A percentile compares a stretch with the other conserved stretches of the same genome.
Evolutionary conservation across 2,888 invertebrate genomes (phyloP).

Genomic region (Gymnoscelis rufifasciata): DNA sequence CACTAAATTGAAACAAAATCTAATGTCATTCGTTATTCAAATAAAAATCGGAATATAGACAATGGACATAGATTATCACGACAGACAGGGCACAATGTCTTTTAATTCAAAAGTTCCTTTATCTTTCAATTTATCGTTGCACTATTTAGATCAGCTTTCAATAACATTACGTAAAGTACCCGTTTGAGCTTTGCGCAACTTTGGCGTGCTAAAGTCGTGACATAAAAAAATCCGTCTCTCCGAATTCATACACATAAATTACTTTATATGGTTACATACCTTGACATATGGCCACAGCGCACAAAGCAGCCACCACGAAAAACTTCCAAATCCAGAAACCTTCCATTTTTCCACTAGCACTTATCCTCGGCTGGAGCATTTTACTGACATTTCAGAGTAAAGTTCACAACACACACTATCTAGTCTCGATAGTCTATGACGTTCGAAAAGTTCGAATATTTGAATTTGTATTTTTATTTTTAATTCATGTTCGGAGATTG

Average conservation of each 20-base stretch:
- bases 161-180: slow-evolving; percentile 19
- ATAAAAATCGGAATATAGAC: no score
- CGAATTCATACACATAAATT: background rate
- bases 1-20: no score
- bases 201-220: slow-evolving; percentile 18
- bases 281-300: slow-evolving; percentile 62
- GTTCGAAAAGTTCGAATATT: slow-evolving; percentile 1
- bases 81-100: background rate
- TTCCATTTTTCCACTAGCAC: slow-evolving; percentile 53
- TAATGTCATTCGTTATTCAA: no score
- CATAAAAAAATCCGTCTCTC: slow-evolving; percentile 5
- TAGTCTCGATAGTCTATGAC: slow-evolving; percentile 16
- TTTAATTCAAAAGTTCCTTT: background rate
- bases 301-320: slow-evolving; percentile 42
- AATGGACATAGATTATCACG: no score
- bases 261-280: slow-evolving; percentile 46
- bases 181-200: slow-evolving; percentile 22
- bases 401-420: slow-evolving; percentile 47
- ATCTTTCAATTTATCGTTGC: slow-evolving; percentile 5
- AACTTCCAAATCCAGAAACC: slow-evolving; percentile 48
- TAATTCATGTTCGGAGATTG: slow-evolving; percentile 27
- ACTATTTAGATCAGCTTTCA: slow-evolving; percentile 21
- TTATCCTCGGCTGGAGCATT: slow-evolving; percentile 71
- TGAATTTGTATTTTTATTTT: slow-evolving; percentile 14
- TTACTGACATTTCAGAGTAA: slow-evolving; percentile 48